These are phyloP conservation scores for Nothocercus nigrocapillus DNA, from an alignment of 2,113 vertebrate genomes.

Conservation along the genomic window DNA sequence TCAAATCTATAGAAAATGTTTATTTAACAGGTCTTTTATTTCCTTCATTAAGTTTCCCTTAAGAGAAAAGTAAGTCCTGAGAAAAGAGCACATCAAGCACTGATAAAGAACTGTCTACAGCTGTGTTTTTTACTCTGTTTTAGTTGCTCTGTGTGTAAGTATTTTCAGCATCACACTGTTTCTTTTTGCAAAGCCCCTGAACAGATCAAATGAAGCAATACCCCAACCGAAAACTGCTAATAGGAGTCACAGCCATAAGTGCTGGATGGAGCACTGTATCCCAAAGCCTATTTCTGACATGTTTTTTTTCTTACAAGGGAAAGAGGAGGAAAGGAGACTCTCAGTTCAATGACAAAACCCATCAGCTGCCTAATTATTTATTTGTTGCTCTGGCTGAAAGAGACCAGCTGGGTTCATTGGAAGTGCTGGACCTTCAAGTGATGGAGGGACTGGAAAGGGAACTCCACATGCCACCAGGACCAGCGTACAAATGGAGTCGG, in stretches of 20 bases:
- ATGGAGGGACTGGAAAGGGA: neutral
- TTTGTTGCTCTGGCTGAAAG: neutral
- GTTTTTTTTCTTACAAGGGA: neutral
- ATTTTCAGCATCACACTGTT: neutral
- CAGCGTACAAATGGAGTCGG: neutral
- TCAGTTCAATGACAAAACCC: neutral
- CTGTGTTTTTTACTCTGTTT: neutral
- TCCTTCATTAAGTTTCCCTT: neutral
- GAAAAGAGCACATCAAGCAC: neutral
- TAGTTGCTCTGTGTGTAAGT: neutral
- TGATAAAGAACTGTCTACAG: neutral
- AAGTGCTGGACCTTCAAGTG: neutral
- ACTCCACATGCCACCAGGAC: neutral
- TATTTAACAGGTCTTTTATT: neutral
- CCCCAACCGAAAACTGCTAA: neutral
- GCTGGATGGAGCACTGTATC: neutral
- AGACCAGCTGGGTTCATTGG: neutral
- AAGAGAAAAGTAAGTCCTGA: neutral
- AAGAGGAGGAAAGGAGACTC: neutral
- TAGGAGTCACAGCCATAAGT: neutral
- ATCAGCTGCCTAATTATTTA: neutral
- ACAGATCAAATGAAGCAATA: neutral
- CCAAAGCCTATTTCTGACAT: neutral
- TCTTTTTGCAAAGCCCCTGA: neutral
- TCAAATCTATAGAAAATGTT: neutral